Conservation (phyloP, 2,888 invertebrate genomes). For the Drosophila lacicola region DNA sequence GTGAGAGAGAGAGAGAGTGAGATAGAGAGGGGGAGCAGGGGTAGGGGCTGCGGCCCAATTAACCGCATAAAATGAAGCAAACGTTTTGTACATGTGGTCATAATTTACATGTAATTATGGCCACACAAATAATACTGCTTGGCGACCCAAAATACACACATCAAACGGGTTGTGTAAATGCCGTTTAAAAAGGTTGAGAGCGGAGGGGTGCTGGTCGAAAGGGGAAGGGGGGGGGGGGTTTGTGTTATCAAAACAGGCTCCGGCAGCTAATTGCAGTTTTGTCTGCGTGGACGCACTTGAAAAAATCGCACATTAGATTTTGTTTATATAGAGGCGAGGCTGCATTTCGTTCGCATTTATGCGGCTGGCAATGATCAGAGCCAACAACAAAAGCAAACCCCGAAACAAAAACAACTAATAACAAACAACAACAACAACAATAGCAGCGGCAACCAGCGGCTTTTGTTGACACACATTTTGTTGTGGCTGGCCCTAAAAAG, state of each 20-base stretch:
- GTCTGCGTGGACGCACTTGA: conserved; percentile 47
- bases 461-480: conserved; percentile 75
- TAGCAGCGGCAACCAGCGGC: conserved; percentile 9
- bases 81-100: conserved; percentile 57
- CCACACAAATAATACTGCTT: conserved; percentile 35
- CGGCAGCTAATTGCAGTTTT: conserved; percentile 61
- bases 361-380: conserved; percentile 25
- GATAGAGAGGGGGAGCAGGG: not conserved
- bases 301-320: conserved; percentile 35
- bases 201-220: not conserved
- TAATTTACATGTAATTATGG: conserved; percentile 75
- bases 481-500: conserved; percentile 62
- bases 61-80: conserved; percentile 54
- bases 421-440: conserved; percentile 3
- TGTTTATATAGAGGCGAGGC: conserved; percentile 21
- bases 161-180: conserved; percentile 57
- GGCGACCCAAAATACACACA: conserved; percentile 27
- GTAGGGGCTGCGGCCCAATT: conserved; percentile 52
- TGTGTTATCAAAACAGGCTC: conserved; percentile 11
- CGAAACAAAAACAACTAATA: not conserved
- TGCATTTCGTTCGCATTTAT: conserved; percentile 16
- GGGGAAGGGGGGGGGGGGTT: not conserved
- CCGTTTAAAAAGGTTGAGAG: conserved; percentile 40
- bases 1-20: not conserved
- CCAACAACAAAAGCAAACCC: conserved; percentile 13